Base-by-base conservation (phyloP, 2,113 vertebrate species). In the Mustela nigripes region DNA sequence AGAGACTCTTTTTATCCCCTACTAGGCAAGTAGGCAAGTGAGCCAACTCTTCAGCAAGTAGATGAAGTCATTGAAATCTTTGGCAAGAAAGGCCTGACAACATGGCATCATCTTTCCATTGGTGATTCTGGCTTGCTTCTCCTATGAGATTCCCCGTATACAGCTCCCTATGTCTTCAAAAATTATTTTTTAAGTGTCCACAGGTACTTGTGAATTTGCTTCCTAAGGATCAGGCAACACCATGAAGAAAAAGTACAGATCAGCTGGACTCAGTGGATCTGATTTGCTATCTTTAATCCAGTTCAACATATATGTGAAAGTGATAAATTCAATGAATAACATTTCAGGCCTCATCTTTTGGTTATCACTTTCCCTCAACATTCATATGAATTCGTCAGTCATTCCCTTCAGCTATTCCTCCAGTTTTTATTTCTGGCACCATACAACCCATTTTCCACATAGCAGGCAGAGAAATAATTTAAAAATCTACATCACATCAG, bases 151-250 rank as follows among this genome's bases (percentile, higher is more conserved):
- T 84, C 39, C 39, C 33, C 11, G 22, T 14, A 42, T 19, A 80
- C 11, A 67, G 22, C 26, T 83, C 65, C 58, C 60, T 67, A 36
- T 31, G 62, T 42, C 76, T 85, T 87, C 73, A 65, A 94, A 85
- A 95, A 74, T 19, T 71, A 63, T 58, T 58, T 56, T 73, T 45
- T 69, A 31, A 39, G 33, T 81, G 69, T 9, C 14, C 39, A 80
- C 11, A n/a, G 18, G 5, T 31, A 88, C 16, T 56, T n/a, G 24
- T 42, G 28, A 73, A 78, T 89, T 67, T 90, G 14, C 31, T 62
- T 63, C 45, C n/a, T 60, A 85, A 78, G 76, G 93, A 96, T 88
- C 84, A 85, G 18, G 15, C 67, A 48, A 87, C 45, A 71, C 45
- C 39, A 74, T 76, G 58, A 83, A 58, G 50, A 91, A 62, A 76